A percentile compares a stretch with the other conserved stretches of the same genome.
Evolutionary conservation across 1,140 invertebrate genomes (phyloP).

Genomic region (Brachionus koreanus): DNA sequence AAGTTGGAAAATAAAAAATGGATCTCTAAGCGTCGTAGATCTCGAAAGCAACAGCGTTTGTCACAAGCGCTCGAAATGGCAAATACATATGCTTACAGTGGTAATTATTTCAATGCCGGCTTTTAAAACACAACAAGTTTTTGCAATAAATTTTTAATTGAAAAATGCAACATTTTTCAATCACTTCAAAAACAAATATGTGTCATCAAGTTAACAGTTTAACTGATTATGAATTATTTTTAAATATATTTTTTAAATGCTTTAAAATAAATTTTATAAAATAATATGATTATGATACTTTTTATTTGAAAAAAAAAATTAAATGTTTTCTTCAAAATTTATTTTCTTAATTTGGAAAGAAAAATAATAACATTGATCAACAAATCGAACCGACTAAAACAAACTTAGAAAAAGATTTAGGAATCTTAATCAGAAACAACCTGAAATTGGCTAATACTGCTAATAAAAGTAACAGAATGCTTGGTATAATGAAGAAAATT

Average conservation of each 20-base stretch:
- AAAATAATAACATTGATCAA: no score
- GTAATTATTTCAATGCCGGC: background rate
- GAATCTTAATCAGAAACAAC: no score
- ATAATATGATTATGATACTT: background rate
- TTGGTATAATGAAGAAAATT: no score
- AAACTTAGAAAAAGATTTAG: no score
- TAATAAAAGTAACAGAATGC: no score
- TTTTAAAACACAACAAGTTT: background rate
- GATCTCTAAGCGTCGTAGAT: background rate
- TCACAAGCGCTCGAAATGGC: slow-evolving; percentile 44
- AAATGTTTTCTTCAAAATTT: no score
- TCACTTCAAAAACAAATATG: background rate
- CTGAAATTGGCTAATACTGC: no score
- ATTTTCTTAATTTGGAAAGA: no score
- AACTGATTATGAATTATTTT: slow-evolving; percentile 19
- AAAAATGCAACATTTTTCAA: background rate
- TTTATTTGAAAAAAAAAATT: no score
- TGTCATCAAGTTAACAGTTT: slow-evolving; percentile 35
- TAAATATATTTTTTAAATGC: slow-evolving; percentile 1
- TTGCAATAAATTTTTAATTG: background rate
- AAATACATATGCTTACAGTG: slow-evolving; percentile 25
- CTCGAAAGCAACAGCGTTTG: slow-evolving; percentile 33
- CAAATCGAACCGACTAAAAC: no score
- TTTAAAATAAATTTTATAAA: slow-evolving; percentile 10
- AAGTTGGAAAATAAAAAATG: slow-evolving; percentile 36